Conservation (phyloP, 92 coral and sea anemone species). For the Porites rus region DNA sequence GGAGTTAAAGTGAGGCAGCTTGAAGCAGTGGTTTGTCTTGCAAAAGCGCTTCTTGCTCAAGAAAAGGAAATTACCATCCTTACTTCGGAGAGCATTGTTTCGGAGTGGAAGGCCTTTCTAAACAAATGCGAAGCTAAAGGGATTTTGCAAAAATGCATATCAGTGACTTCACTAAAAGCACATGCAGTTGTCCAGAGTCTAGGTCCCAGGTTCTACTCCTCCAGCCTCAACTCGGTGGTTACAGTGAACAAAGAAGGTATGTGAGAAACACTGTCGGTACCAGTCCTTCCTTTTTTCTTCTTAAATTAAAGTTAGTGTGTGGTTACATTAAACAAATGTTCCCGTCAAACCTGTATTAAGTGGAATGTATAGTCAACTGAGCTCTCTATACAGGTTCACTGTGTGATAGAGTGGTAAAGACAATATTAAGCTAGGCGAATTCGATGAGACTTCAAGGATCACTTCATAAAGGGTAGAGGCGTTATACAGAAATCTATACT, state of each 20-base stretch:
- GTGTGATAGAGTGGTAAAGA: no score
- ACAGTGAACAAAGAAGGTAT: constrained; percentile 23
- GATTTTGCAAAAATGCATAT: not conserved
- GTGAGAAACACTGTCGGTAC: not conserved
- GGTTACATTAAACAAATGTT: no score
- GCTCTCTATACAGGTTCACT: no score
- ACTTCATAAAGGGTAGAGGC: no score
- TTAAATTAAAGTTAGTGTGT: no score
- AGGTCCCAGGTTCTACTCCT: constrained; percentile 15
- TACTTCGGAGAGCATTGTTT: not conserved
- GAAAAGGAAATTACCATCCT: constrained; percentile 18
- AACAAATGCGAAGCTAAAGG: constrained; percentile 8
- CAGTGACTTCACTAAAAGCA: not conserved
- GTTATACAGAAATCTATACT: no score
- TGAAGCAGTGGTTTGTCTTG: constrained; percentile 2
- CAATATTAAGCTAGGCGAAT: no score
- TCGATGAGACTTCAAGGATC: no score
- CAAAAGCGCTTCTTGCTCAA: constrained; percentile 29
- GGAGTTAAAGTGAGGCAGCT: not conserved
- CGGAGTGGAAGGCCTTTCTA: constrained; percentile 6
- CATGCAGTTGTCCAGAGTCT: not conserved
- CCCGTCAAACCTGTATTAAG: no score
- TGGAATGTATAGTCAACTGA: no score
- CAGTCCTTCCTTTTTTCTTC: not conserved
- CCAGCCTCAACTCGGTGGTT: constrained; percentile 18